Evolutionary conservation across 2,113 vertebrate genomes (phyloP).

Genomic region (Symphodus melops): DNA sequence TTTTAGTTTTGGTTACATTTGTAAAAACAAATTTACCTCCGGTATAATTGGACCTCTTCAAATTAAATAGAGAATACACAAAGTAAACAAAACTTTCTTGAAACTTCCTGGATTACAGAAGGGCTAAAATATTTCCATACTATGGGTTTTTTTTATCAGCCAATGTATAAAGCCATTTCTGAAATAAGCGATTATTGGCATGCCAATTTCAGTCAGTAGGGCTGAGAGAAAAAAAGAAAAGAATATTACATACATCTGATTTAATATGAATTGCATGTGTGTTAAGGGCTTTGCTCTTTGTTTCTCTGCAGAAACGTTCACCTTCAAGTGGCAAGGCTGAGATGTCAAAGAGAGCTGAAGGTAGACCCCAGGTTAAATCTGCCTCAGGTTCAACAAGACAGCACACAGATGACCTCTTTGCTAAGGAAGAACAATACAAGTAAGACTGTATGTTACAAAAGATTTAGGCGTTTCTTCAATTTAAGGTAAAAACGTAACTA

Average conservation of each 20-base stretch:
- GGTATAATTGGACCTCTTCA: no score
- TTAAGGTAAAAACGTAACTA: background rate
- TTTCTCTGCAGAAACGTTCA: slow-evolving; percentile 65
- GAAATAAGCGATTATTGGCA: no score
- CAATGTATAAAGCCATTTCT: no score
- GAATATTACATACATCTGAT: background rate
- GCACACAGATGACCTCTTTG: slow-evolving; percentile 76
- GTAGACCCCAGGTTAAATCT: slow-evolving; percentile 45
- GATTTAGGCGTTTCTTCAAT: background rate
- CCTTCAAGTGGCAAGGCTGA: slow-evolving; percentile 40
- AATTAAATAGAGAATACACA: no score
- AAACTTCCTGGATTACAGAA: no score
- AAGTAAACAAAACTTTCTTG: no score
- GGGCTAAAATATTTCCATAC: no score
- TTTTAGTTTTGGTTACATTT: no score
- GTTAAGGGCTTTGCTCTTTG: background rate
- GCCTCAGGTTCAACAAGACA: slow-evolving; percentile 54
- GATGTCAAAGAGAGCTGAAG: slow-evolving; percentile 30
- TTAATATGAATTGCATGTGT: background rate
- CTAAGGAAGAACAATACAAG: slow-evolving; percentile 90
- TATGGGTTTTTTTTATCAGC: no score
- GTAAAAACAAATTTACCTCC: no score
- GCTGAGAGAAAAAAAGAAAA: no score
- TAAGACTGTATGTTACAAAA: slow-evolving; percentile 65
- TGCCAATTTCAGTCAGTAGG: no score